Conservation (phyloP, 2,888 invertebrate species). For the Petrolisthes cinctipes region DNA sequence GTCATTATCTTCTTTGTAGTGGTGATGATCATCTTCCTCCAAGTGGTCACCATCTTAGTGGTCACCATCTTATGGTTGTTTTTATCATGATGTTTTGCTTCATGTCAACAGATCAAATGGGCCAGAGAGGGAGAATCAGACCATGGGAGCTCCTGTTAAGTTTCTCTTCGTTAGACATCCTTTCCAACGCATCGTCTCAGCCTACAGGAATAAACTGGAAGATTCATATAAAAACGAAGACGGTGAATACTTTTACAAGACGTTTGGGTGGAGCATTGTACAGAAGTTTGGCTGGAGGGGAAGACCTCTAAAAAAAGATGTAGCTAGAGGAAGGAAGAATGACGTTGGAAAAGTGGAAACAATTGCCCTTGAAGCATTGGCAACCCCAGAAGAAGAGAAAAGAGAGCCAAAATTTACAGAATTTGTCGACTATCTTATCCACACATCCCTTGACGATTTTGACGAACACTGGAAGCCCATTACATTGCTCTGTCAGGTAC, state of each 20-base stretch:
- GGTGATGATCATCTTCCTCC: too few species aligned
- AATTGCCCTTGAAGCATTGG: too few species aligned
- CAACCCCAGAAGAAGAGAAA: neutral
- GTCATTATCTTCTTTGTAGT: too few species aligned
- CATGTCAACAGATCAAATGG: constrained; percentile 13
- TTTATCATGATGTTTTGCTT: too few species aligned
- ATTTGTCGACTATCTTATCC: constrained; percentile 46
- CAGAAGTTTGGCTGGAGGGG: constrained; percentile 24
- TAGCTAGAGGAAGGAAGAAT: neutral
- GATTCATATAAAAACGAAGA: constrained; percentile 35
- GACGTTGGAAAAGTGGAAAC: neutral
- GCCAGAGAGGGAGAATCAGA: constrained; percentile 28
- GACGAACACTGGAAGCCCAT: constrained; percentile 63
- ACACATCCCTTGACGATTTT: constrained; percentile 36
- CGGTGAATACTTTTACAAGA: constrained; percentile 53
- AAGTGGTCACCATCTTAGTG: too few species aligned
- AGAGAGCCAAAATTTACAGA: constrained; percentile 54
- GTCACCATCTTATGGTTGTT: too few species aligned
- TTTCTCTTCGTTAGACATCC: constrained; percentile 59
- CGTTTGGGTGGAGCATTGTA: constrained; percentile 52
- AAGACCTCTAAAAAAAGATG: neutral
- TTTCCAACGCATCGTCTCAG: constrained; percentile 57
- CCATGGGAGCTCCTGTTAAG: constrained; percentile 35
- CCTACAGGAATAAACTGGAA: constrained; percentile 62
- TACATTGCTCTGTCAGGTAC: constrained; percentile 48